phyloP scores from a whole-genome alignment of 1,140 invertebrate species.

The Trissolcus basalis region DNA sequence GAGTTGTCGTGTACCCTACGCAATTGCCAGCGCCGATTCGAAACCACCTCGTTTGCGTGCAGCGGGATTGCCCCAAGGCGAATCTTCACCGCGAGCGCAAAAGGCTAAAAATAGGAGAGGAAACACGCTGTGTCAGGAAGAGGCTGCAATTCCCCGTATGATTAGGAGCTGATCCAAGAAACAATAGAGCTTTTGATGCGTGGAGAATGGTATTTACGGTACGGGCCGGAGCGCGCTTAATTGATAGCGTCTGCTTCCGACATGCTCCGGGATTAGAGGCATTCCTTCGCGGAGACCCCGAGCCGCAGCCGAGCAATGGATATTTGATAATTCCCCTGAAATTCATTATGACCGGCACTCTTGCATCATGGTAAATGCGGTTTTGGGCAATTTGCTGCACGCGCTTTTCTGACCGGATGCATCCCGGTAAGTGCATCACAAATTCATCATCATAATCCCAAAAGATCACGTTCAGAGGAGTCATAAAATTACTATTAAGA shows the following conservation, averaged over 20 bases:
- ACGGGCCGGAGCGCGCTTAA: conserved; percentile 24
- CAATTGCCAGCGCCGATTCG: no score
- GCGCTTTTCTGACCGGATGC: neutral
- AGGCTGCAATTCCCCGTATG: conserved; percentile 24
- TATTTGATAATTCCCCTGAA: conserved; percentile 16
- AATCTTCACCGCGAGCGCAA: conserved; percentile 1
- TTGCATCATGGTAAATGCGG: neutral
- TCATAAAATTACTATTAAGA: no score
- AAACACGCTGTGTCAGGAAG: conserved; percentile 10
- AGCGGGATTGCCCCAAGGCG: conserved; percentile 12
- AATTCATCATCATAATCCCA: neutral
- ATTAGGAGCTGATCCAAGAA: conserved; percentile 34
- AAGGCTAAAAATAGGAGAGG: conserved; percentile 8
- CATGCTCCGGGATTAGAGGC: conserved; percentile 7
- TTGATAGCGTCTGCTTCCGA: conserved; percentile 41
- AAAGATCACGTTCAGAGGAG: no score
- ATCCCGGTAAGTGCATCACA: neutral
- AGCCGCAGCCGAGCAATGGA: neutral
- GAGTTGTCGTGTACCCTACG: neutral
- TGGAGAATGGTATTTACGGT: conserved; percentile 34
- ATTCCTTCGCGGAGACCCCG: conserved; percentile 1
- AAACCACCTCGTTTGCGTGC: conserved; percentile 20
- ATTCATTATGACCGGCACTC: conserved; percentile 11
- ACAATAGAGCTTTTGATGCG: conserved; percentile 37
- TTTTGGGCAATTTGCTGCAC: conserved; percentile 26